A percentile compares a stretch with the other conserved stretches of the same genome.
phyloP scores from a whole-genome alignment of 92 coral and sea anemone species.

The Parazoanthus atlanticus region DNA sequence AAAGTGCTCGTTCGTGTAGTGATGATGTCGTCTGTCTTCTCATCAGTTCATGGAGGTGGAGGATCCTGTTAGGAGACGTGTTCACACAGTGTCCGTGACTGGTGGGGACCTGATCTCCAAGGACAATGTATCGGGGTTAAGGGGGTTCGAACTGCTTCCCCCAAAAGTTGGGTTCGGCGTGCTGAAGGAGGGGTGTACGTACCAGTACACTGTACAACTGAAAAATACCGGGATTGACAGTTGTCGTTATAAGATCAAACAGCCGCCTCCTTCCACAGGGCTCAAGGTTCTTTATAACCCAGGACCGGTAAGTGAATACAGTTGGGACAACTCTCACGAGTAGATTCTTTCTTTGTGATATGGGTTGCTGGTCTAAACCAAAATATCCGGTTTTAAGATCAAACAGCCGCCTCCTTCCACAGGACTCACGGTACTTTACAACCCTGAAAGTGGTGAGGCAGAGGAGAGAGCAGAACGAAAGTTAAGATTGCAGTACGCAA shows the following conservation, averaged over 20 bases:
- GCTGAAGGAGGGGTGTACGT: conserved; percentile 93
- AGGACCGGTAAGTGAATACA: conserved; percentile 81
- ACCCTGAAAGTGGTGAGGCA: conserved; percentile 59
- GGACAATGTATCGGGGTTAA: conserved; percentile 60
- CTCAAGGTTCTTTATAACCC: conserved; percentile 86
- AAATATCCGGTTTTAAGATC: conserved; percentile 66
- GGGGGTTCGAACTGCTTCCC: conserved; percentile 96
- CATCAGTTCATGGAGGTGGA: conserved; percentile 80
- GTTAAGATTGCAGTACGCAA: too few relatives aligned
- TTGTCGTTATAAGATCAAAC: conserved; percentile 88
- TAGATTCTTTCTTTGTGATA: background rate
- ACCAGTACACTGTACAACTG: conserved; percentile 71
- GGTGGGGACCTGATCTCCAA: conserved; percentile 69
- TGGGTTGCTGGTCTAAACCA: too few relatives aligned
- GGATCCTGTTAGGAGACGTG: conserved; percentile 92
- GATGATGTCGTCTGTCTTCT: background rate
- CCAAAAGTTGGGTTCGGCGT: conserved; percentile 91
- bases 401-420: conserved; percentile 96
- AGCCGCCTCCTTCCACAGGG: conserved; percentile 97
- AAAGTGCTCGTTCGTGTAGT: too few relatives aligned
- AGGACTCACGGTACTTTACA: conserved; percentile 83
- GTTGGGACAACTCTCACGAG: background rate
- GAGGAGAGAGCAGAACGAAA: too few relatives aligned
- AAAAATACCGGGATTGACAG: conserved; percentile 96
- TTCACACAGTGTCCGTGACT: conserved; percentile 91